A percentile compares a stretch with the other conserved stretches of the same genome.
Conservation (phyloP, 1,140 invertebrate genomes). For the Copidosoma floridanum region DNA sequence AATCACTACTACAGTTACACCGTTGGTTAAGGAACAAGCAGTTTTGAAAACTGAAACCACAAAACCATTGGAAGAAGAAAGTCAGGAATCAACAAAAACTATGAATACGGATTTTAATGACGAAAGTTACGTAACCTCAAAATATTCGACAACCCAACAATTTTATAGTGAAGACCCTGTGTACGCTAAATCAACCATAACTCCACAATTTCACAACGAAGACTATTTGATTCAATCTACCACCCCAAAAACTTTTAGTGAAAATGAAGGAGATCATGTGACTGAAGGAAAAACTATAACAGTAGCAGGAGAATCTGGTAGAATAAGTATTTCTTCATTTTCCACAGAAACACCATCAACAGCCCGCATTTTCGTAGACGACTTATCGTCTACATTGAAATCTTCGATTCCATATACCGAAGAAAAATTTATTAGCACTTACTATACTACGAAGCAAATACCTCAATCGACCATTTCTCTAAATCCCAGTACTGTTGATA, state of each 20-base stretch:
- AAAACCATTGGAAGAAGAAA: too few species aligned
- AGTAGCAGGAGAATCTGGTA: conserved; percentile 19
- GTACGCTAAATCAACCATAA: too few species aligned
- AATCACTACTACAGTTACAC: too few species aligned
- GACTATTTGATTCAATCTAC: neutral
- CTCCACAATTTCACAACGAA: too few species aligned
- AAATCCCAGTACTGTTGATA: conserved; percentile 13
- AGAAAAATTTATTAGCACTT: conserved; percentile 7
- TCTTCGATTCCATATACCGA: conserved; percentile 3
- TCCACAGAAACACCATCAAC: conserved; percentile 14
- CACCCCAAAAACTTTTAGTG: neutral
- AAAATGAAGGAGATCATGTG: neutral
- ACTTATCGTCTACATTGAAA: conserved; percentile 5
- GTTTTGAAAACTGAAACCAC: too few species aligned
- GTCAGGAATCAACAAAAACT: too few species aligned
- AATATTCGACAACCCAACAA: too few species aligned
- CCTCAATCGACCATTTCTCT: neutral
- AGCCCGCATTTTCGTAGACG: conserved; percentile 2
- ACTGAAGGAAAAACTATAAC: conserved; percentile 18
- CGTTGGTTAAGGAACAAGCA: too few species aligned
- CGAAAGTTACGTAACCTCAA: too few species aligned
- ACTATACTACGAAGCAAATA: neutral
- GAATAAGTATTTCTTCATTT: conserved; percentile 21
- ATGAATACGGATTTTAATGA: too few species aligned
- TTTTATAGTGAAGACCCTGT: too few species aligned